A percentile compares a stretch with the other conserved stretches of the same genome.
Conservation (phyloP, 2,113 vertebrate species). For the Numenius arquata region DNA sequence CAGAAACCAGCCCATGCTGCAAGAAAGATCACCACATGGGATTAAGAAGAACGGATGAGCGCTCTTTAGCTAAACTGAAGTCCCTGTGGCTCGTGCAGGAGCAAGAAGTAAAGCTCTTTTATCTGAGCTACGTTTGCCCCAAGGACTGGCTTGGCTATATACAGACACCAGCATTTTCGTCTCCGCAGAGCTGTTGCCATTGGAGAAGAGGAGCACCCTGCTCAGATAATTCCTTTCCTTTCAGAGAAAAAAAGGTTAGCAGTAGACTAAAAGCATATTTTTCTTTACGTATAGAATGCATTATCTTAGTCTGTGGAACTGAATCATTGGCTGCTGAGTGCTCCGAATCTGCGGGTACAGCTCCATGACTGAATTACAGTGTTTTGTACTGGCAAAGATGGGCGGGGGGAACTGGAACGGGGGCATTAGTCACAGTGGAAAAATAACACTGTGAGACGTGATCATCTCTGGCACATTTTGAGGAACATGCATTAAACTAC, state of each 20-base stretch:
- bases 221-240: neutral
- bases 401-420: neutral
- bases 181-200: neutral
- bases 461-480: neutral
- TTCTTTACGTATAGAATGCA: neutral
- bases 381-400: neutral
- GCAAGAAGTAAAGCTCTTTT: neutral
- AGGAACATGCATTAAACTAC: neutral
- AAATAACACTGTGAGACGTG: neutral
- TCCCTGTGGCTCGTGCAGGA: neutral
- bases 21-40: neutral
- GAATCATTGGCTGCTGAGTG: neutral
- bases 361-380: neutral
- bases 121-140: neutral
- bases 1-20: neutral
- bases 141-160: neutral
- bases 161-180: neutral
- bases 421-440: neutral
- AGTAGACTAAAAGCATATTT: neutral
- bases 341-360: neutral
- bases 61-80: neutral
- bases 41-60: neutral
- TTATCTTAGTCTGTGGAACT: neutral
- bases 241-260: neutral
- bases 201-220: neutral